Percentiles rank a stretch among this genome's conserved stretches.
Evolutionary conservation across 2,888 invertebrate genomes (phyloP).

Genomic region (Chalcis sispes): DNA sequence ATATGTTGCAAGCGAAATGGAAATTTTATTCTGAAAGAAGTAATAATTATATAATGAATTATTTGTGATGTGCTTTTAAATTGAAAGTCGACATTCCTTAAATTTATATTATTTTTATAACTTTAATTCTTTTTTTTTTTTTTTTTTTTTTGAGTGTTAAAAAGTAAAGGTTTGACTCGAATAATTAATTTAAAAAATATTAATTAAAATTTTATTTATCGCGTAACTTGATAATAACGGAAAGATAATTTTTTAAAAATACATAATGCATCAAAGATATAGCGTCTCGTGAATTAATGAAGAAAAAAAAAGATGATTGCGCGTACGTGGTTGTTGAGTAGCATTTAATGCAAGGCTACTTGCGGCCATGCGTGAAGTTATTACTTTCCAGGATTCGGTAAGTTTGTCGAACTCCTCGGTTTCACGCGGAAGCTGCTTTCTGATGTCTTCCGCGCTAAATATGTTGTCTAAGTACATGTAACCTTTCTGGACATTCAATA

Average conservation of each 20-base stretch:
- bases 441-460: conserved; percentile 91
- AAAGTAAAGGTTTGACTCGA: no score
- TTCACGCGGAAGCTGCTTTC: conserved; percentile 88
- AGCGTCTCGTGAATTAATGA: background rate
- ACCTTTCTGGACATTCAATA: conserved; percentile 88
- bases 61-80: no score
- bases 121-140: no score
- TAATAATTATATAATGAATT: no score
- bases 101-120: no score
- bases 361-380: conserved; percentile 67
- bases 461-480: conserved; percentile 94
- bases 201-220: no score
- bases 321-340: conserved; percentile 74
- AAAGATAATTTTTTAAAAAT: no score
- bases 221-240: no score
- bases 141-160: no score
- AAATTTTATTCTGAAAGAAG: no score
- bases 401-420: conserved; percentile 85
- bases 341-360: conserved; percentile 63
- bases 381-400: conserved; percentile 75
- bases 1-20: background rate
- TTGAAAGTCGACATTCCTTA: no score
- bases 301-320: background rate
- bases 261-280: background rate
- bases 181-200: no score